These are phyloP conservation scores for Oryzias dopingdopingensis DNA, from an alignment of 2,797 vertebrate species.

Conservation along the genomic window DNA sequence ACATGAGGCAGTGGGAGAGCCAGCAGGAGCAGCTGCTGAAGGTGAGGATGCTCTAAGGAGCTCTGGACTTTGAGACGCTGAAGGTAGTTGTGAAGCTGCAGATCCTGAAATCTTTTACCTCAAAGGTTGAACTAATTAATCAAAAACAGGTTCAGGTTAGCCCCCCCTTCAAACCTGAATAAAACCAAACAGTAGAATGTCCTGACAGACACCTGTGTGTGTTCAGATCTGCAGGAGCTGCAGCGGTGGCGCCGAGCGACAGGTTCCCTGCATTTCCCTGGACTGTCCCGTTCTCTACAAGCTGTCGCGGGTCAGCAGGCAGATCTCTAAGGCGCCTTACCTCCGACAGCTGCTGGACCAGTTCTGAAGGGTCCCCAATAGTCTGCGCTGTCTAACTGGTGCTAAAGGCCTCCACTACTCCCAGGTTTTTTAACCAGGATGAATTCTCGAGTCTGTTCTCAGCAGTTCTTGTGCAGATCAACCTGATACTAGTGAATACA, in stretches of 20 bases:
- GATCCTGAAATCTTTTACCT: no score
- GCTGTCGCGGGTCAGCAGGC: constrained; percentile 86
- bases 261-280: constrained; percentile 88
- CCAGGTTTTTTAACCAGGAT: constrained; percentile 6
- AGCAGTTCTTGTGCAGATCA: constrained; percentile 59
- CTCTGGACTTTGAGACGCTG: no score
- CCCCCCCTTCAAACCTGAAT: no score
- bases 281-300: constrained; percentile 95
- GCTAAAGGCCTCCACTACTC: constrained; percentile 47
- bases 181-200: background rate
- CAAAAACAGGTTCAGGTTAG: no score
- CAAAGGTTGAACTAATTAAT: no score
- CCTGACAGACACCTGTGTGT: constrained; percentile 11
- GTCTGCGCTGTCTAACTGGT: constrained; percentile 45
- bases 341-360: constrained; percentile 94
- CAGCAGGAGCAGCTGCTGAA: constrained; percentile 90
- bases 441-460: constrained; percentile 49
- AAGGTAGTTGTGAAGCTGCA: no score
- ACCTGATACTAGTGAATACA: constrained; percentile 42
- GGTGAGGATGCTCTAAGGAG: constrained; percentile 70
- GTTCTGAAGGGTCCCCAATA: constrained; percentile 79
- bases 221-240: constrained; percentile 92
- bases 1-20: constrained; percentile 87
- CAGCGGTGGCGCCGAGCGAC: constrained; percentile 84
- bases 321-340: constrained; percentile 91